Percentiles rank a stretch among this genome's conserved stretches.
Conservation (phyloP, 2,113 vertebrate species). For the Pseudorhombus dupliciocellatus region DNA sequence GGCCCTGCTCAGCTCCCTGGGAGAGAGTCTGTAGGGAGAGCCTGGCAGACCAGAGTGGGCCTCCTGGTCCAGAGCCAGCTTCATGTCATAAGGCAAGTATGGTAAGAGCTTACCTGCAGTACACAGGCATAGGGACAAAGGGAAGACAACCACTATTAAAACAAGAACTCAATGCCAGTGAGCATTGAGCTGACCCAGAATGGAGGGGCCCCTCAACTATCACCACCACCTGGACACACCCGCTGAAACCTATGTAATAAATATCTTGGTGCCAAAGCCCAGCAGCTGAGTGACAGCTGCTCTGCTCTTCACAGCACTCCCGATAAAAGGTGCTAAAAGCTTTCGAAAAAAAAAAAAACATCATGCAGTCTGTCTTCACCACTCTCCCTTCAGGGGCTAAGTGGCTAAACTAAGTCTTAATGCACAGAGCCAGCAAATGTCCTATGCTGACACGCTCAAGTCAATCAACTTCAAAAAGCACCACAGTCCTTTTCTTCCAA, state of each 20-base stretch:
- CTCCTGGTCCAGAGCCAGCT: constrained; percentile 87
- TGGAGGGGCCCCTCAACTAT: constrained; percentile 13
- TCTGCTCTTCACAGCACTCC: constrained; percentile 40
- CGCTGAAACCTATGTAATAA: constrained; percentile 33
- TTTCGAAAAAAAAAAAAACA: constrained; percentile 31
- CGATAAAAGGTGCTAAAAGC: constrained; percentile 66
- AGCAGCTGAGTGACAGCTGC: constrained; percentile 42
- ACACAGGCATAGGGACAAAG: constrained; percentile 69
- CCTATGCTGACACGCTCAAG: constrained; percentile 1
- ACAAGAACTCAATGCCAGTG: constrained; percentile 43
- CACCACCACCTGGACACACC: constrained; percentile 13
- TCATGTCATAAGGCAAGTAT: constrained; percentile 90
- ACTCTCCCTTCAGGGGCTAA: constrained; percentile 16
- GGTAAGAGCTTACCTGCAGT: constrained; percentile 86
- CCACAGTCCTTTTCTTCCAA: not conserved
- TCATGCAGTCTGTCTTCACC: constrained; percentile 13
- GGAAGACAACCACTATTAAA: constrained; percentile 61
- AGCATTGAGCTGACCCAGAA: constrained; percentile 41
- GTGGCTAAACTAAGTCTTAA: constrained; percentile 17
- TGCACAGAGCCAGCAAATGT: constrained; percentile 25
- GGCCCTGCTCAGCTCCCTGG: constrained; percentile 86
- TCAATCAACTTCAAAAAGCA: constrained; percentile 18
- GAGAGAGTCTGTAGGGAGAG: constrained; percentile 88
- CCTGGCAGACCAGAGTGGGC: constrained; percentile 83
- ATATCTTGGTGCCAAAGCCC: constrained; percentile 44